Percentiles rank a stretch among this genome's conserved stretches.
Conservation (phyloP, 2,113 vertebrate species). For the Oryzias woworae region DNA sequence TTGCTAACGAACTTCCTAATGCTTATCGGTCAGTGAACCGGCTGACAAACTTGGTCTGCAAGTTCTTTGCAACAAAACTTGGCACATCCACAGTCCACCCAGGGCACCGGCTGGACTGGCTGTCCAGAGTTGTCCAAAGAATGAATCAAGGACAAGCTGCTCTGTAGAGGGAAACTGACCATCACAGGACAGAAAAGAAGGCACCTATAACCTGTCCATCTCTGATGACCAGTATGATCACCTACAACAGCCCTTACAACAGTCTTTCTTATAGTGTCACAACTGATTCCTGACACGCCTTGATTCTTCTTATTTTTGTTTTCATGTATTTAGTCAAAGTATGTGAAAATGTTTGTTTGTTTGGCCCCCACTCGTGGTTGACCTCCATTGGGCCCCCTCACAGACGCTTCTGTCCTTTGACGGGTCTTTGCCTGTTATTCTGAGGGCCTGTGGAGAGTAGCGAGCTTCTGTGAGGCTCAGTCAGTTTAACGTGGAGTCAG, state of each 20-base stretch:
- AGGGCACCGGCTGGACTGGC: constrained; percentile 92
- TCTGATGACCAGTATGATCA: constrained; percentile 48
- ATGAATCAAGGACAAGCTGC: constrained; percentile 35
- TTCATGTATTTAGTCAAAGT: constrained; percentile 6
- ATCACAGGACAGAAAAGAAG: constrained; percentile 30
- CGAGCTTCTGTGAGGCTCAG: background rate
- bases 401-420: constrained; percentile 18
- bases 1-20: constrained; percentile 93
- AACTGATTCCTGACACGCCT: constrained; percentile 21
- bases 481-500: constrained; percentile 5
- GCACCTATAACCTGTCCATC: constrained; percentile 43
- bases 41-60: constrained; percentile 86
- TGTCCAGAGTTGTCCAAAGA: constrained; percentile 86
- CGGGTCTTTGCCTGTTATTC: constrained; percentile 1
- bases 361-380: constrained; percentile 3
- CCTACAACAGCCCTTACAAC: constrained; percentile 36
- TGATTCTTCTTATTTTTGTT: constrained; percentile 18
- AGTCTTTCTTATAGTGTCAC: constrained; percentile 17
- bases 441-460: background rate
- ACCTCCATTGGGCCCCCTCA: constrained; percentile 21
- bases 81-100: constrained; percentile 87
- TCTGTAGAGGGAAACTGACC: constrained; percentile 22
- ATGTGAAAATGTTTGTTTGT: background rate
- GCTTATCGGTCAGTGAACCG: constrained; percentile 87
- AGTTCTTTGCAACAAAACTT: constrained; percentile 80